Evolutionary conservation across 2,888 invertebrate genomes (phyloP).

Genomic region (Drosophila meridionalis): DNA sequence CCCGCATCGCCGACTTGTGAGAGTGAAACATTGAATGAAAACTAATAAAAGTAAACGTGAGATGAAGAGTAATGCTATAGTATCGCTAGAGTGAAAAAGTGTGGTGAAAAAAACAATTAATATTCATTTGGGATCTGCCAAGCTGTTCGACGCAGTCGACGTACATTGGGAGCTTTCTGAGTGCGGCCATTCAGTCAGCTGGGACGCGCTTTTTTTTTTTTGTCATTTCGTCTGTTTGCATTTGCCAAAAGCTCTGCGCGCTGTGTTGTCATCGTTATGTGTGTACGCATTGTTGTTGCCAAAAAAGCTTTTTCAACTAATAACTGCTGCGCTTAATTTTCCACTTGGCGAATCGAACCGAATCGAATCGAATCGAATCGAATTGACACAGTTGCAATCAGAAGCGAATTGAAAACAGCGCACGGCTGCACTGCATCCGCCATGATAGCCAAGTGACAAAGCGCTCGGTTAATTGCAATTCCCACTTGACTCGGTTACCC

Average conservation of each 20-base stretch:
- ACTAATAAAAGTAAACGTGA: neutral
- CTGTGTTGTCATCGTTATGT: conserved; percentile 64
- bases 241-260: conserved; percentile 46
- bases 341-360: conserved; percentile 29
- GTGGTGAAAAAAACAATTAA: neutral
- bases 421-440: conserved; percentile 33
- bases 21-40: conserved; percentile 1
- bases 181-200: conserved; percentile 46
- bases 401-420: neutral
- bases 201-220: conserved; percentile 41
- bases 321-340: conserved; percentile 53
- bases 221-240: conserved; percentile 34
- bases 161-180: neutral
- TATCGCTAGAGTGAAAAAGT: neutral
- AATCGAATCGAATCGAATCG: conserved; percentile 24
- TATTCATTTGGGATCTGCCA: neutral
- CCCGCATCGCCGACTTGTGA: neutral
- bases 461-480: conserved; percentile 7
- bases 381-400: conserved; percentile 50
- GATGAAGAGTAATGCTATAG: neutral
- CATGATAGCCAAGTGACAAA: conserved; percentile 32
- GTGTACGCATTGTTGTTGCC: conserved; percentile 49
- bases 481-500: conserved; percentile 16
- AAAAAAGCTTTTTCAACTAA: conserved; percentile 51
- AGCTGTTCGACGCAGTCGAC: neutral